phyloP scores from a whole-genome alignment of 2,797 vertebrate genomes.

The Poecilia velifera region DNA sequence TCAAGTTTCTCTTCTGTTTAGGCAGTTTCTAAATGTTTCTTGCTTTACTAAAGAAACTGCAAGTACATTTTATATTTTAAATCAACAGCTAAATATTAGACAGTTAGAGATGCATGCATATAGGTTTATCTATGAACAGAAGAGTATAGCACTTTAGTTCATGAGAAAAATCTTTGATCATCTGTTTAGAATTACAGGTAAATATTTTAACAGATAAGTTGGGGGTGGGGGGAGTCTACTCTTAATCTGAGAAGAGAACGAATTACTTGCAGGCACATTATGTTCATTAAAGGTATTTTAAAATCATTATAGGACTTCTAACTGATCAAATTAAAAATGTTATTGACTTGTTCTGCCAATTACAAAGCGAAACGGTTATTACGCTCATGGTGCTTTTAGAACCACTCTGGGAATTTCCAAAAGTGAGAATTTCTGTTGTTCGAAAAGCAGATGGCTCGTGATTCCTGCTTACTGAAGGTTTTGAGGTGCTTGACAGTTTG shows the following conservation, averaged over 20 bases:
- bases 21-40: neutral
- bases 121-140: neutral
- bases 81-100: neutral
- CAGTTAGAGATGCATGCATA: neutral
- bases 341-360: neutral
- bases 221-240: neutral
- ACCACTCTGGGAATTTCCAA: neutral
- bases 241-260: neutral
- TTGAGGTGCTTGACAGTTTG: constrained; percentile 8
- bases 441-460: neutral
- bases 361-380: neutral
- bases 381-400: neutral
- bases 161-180: neutral
- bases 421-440: neutral
- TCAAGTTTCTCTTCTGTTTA: neutral
- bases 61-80: neutral
- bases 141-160: neutral
- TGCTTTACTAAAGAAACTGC: neutral
- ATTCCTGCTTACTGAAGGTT: constrained; percentile 5
- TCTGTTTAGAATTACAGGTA: neutral
- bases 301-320: neutral
- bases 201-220: neutral
- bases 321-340: neutral
- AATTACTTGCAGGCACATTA: neutral
- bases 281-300: neutral